Conservation (phyloP, 2,797 vertebrate species). For the Crocodylus rhombifer region DNA sequence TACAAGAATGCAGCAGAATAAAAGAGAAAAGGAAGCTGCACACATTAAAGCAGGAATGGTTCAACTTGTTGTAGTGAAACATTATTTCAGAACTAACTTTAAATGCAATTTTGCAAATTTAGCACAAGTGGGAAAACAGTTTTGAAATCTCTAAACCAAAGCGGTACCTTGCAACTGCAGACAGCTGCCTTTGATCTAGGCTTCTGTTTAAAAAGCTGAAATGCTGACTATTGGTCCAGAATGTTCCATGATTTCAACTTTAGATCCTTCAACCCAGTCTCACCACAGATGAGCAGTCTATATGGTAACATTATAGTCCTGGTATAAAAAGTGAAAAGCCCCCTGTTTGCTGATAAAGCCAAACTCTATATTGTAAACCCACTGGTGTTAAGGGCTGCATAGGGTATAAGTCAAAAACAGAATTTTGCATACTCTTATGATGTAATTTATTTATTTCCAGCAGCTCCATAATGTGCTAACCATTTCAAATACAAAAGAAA, state of each 20-base stretch:
- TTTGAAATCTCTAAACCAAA: slow-evolving; percentile 10
- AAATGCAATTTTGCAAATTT: slow-evolving; percentile 12
- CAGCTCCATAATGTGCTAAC: background rate
- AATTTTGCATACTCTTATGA: background rate
- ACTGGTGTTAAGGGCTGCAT: background rate
- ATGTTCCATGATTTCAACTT: background rate
- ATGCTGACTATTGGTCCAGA: rapidly evolving
- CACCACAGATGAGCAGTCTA: background rate
- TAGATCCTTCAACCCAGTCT: rapidly evolving
- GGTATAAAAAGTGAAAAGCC: slow-evolving; percentile 2
- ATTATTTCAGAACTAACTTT: slow-evolving; percentile 11
- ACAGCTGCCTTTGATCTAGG: background rate
- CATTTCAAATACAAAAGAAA: background rate
- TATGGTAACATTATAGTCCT: background rate
- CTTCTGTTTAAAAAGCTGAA: background rate
- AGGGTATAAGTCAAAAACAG: background rate
- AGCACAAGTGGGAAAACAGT: slow-evolving; percentile 12
- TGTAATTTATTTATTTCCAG: background rate
- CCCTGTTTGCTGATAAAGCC: background rate
- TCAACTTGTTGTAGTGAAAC: slow-evolving; percentile 32
- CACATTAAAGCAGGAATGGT: slow-evolving; percentile 44
- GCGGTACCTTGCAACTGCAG: background rate
- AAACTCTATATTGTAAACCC: background rate
- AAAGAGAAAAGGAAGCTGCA: slow-evolving; percentile 42
- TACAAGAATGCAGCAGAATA: slow-evolving; percentile 17